Evolutionary conservation across 2,888 invertebrate genomes (phyloP).

Genomic region (Drosophila conformis): DNA sequence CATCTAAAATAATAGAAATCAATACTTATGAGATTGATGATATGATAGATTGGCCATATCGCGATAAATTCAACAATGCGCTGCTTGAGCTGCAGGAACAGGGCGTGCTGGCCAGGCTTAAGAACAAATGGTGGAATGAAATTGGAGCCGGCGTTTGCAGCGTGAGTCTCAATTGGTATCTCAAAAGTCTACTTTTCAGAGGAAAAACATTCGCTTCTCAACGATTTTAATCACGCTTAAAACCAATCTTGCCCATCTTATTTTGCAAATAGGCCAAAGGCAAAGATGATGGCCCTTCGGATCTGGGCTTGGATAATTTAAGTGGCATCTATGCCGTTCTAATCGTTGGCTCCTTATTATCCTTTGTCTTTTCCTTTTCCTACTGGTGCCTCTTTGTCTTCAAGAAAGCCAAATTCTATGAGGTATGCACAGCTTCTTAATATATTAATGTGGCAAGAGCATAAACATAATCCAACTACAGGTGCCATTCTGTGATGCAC

Average conservation of each 20-base stretch:
- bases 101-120: slow-evolving; percentile 90
- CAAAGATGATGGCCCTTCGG: slow-evolving; percentile 72
- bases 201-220: neutral
- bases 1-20: neutral
- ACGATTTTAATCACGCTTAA: neutral
- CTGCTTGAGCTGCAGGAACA: slow-evolving; percentile 94
- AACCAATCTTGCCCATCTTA: neutral
- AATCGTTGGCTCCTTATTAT: slow-evolving; percentile 84
- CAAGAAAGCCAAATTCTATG: slow-evolving; percentile 76
- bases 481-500: slow-evolving; percentile 88
- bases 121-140: slow-evolving; percentile 96
- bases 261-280: slow-evolving; percentile 59
- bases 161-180: slow-evolving; percentile 83
- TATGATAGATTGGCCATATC: slow-evolving; percentile 86
- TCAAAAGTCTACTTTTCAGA: neutral
- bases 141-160: slow-evolving; percentile 90
- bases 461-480: slow-evolving; percentile 71
- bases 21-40: neutral
- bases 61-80: slow-evolving; percentile 91
- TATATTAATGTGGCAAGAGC: neutral
- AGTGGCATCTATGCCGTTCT: slow-evolving; percentile 88
- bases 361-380: slow-evolving; percentile 77
- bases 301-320: slow-evolving; percentile 87
- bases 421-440: slow-evolving; percentile 66
- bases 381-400: slow-evolving; percentile 80